Evolutionary conservation across 2,113 vertebrate species (phyloP).

Genomic region (Ovis aries): ARS-UI_Ramb_v3.0 NC_056057.1:44938001-44938500

Average conservation of each 20-base stretch:
- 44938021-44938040: background rate
- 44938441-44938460: background rate
- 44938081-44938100: slow-evolving; percentile 35
- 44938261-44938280: background rate
- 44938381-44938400: background rate
- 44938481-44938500: background rate
- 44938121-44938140: slow-evolving; percentile 44
- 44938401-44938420: background rate
- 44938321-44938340: background rate
- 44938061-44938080: slow-evolving; percentile 40
- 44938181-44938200: background rate
- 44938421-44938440: background rate
- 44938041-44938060: background rate
- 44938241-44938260: background rate
- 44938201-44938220: background rate
- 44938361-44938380: background rate
- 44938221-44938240: background rate
- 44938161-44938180: background rate
- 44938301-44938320: background rate
- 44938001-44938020: slow-evolving; percentile 10
- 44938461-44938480: background rate
- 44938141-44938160: slow-evolving; percentile 9
- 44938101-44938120: slow-evolving; percentile 17
- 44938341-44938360: background rate
- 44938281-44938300: background rate